Conservation (phyloP, 2,113 vertebrate genomes). For the Probosciger aterrimus region DNA sequence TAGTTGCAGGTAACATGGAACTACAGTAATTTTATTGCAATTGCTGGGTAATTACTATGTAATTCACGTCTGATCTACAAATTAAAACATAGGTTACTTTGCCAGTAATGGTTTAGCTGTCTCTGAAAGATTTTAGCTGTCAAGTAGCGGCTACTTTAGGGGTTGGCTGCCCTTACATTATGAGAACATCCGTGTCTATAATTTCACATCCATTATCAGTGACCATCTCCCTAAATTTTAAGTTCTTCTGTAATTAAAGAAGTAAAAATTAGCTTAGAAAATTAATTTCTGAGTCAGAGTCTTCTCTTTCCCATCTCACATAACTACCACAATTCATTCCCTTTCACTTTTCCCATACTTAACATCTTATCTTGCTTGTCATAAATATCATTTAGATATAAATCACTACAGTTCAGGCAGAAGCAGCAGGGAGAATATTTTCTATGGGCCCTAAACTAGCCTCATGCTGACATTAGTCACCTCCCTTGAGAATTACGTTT, state of each 20-base stretch:
- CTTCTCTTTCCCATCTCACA: background rate
- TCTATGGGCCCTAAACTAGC: background rate
- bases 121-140: background rate
- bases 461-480: background rate
- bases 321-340: background rate
- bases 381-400: background rate
- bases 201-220: background rate
- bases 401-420: background rate
- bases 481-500: background rate
- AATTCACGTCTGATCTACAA: background rate
- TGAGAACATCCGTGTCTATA: background rate
- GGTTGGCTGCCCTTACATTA: rapidly evolving
- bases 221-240: background rate
- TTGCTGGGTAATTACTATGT: background rate
- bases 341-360: background rate
- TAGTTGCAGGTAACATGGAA: background rate
- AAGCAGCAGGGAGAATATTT: background rate
- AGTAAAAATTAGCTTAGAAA: background rate
- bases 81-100: background rate
- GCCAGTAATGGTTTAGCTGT: background rate
- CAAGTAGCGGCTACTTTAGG: background rate
- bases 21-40: background rate
- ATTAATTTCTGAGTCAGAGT: background rate
- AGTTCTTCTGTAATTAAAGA: background rate
- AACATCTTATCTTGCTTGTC: background rate